A percentile compares a stretch with the other conserved stretches of the same genome.
Evolutionary conservation across 2,797 vertebrate genomes (phyloP).

Genomic region (Rhadinocentrus ornatus): DNA sequence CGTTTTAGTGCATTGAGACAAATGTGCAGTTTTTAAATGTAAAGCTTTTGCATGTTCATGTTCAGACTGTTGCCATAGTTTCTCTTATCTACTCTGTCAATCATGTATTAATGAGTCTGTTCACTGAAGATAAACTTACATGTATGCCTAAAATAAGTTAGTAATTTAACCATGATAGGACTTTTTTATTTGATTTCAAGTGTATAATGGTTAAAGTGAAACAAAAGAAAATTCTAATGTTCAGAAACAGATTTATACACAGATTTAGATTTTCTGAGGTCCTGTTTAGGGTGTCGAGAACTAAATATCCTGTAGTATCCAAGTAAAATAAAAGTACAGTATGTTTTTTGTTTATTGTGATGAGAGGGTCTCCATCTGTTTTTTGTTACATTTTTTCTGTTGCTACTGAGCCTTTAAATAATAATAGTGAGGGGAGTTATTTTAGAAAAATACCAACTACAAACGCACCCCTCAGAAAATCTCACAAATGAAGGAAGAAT

Average conservation of each 20-base stretch:
- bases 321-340: neutral
- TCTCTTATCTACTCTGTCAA: constrained; percentile 12
- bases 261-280: neutral
- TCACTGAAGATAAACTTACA: no score
- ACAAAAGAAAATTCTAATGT: neutral
- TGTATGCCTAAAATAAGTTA: no score
- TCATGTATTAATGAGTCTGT: neutral
- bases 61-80: constrained; percentile 11
- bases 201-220: neutral
- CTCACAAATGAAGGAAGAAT: constrained; percentile 43
- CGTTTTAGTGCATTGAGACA: neutral
- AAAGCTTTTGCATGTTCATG: constrained; percentile 7
- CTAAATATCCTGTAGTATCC: neutral
- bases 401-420: neutral
- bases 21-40: constrained; percentile 19
- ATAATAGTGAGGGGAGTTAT: constrained; percentile 12
- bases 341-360: no score
- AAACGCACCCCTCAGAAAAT: constrained; percentile 41
- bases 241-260: neutral
- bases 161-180: no score
- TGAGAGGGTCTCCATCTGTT: no score
- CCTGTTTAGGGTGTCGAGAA: neutral
- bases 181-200: no score
- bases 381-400: neutral
- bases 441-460: constrained; percentile 45